These are phyloP conservation scores for Remorina albescens DNA, from an alignment of 2,797 vertebrate genomes.

Conservation along the genomic window DNA sequence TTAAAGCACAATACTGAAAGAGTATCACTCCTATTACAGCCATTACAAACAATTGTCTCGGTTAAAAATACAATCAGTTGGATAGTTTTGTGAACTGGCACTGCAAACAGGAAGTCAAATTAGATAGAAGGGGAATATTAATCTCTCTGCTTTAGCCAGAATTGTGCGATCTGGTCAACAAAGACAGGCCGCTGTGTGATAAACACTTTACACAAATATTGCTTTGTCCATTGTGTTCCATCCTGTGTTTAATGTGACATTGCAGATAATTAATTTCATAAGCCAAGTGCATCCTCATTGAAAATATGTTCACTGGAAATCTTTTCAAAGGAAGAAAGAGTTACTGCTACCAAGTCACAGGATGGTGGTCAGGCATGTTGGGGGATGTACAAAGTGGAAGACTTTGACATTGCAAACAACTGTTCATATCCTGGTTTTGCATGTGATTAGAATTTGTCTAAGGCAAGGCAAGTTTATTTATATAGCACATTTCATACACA, in stretches of 20 bases:
- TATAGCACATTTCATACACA: too few relatives aligned
- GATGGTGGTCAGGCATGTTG: background rate
- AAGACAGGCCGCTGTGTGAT: too few relatives aligned
- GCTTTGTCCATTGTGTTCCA: background rate
- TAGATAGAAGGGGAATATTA: background rate
- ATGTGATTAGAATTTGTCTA: background rate
- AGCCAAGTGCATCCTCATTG: background rate
- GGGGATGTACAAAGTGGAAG: background rate
- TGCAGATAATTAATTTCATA: background rate
- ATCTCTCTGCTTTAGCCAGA: background rate
- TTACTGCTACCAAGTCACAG: background rate
- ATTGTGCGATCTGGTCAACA: too few relatives aligned
- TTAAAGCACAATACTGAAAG: constrained; percentile 16
- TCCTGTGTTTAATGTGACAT: background rate
- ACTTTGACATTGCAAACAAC: background rate
- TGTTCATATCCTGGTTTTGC: background rate
- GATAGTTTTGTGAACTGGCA: background rate
- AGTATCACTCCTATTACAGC: background rate
- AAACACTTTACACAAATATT: background rate
- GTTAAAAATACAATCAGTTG: background rate
- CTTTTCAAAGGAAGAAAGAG: too few relatives aligned
- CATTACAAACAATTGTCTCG: background rate
- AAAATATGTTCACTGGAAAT: background rate
- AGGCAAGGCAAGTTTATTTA: too few relatives aligned
- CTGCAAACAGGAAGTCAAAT: background rate